Percentiles rank a stretch among this genome's conserved stretches.
Evolutionary conservation across 1,140 invertebrate genomes (phyloP).

Genomic region (Ceratosolen solmsi): DNA sequence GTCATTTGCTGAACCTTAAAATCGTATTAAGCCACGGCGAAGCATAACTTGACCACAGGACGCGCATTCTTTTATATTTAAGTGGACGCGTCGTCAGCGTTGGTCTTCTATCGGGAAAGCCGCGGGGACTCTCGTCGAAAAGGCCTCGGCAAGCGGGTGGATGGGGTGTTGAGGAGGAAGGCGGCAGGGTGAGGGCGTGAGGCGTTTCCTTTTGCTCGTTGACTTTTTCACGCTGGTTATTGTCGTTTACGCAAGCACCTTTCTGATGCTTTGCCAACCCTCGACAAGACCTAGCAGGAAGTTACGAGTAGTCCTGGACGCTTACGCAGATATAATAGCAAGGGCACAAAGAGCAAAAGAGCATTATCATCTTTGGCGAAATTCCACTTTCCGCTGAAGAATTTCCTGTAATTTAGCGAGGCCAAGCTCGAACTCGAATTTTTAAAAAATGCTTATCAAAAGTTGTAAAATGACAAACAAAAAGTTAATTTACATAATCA

Average conservation of each 20-base stretch:
- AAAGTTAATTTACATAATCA: not conserved
- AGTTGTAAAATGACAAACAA: too few relatives aligned
- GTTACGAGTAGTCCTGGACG: not conserved
- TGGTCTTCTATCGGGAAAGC: conserved; percentile 30
- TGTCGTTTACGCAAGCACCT: not conserved
- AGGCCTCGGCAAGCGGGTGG: too few relatives aligned
- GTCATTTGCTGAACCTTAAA: conserved; percentile 33
- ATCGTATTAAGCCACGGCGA: conserved; percentile 2
- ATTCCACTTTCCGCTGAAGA: not conserved
- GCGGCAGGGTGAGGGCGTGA: conserved; percentile 13
- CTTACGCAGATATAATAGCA: not conserved
- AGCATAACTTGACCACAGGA: not conserved
- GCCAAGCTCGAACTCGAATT: too few relatives aligned
- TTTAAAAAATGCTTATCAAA: too few relatives aligned
- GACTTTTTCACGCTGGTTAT: not conserved
- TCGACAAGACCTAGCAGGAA: too few relatives aligned
- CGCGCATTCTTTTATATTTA: conserved; percentile 3
- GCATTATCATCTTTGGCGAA: not conserved
- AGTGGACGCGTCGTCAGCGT: not conserved
- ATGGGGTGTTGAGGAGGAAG: too few relatives aligned
- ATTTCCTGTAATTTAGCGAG: not conserved
- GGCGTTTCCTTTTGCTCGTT: not conserved
- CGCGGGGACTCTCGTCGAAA: not conserved
- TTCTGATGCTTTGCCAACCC: not conserved
- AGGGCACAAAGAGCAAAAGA: not conserved